These are phyloP conservation scores for Lasioglossum leucozonium DNA, from an alignment of 2,888 invertebrate genomes.

Conservation along the genomic window DNA sequence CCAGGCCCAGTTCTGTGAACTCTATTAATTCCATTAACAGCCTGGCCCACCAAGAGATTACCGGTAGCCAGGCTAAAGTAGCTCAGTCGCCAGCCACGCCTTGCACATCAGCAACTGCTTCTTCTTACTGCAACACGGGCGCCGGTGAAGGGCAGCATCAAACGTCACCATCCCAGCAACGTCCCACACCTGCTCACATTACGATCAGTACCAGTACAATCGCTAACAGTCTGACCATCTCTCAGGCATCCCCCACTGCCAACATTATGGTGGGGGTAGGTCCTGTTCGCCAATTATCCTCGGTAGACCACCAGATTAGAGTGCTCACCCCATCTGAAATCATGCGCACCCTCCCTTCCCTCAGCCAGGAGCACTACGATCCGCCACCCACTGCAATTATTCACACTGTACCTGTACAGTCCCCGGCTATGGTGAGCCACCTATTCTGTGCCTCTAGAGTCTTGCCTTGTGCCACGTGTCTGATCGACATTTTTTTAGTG, in stretches of 20 bases:
- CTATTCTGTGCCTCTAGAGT: slow-evolving; percentile 84
- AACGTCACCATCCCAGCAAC: slow-evolving; percentile 79
- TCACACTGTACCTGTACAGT: slow-evolving; percentile 85
- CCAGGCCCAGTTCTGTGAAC: slow-evolving; percentile 81
- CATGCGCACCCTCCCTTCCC: slow-evolving; percentile 95
- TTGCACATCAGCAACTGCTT: slow-evolving; percentile 77
- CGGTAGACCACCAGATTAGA: slow-evolving; percentile 93
- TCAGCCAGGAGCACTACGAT: slow-evolving; percentile 90
- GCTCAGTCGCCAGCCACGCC: slow-evolving; percentile 80
- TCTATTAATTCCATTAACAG: slow-evolving; percentile 80
- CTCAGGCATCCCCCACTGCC: slow-evolving; percentile 77
- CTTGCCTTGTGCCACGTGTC: slow-evolving; percentile 81
- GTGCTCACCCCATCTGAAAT: slow-evolving; percentile 95
- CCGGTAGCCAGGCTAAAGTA: slow-evolving; percentile 78
- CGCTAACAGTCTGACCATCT: slow-evolving; percentile 73
- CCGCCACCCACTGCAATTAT: slow-evolving; percentile 86
- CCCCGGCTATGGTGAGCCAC: slow-evolving; percentile 85
- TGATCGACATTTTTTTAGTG: slow-evolving; percentile 77
- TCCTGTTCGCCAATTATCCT: slow-evolving; percentile 85
- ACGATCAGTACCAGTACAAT: slow-evolving; percentile 76
- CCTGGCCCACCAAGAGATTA: slow-evolving; percentile 78
- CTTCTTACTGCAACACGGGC: slow-evolving; percentile 77
- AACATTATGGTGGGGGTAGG: slow-evolving; percentile 84
- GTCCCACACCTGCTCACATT: slow-evolving; percentile 75
- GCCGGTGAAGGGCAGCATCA: slow-evolving; percentile 81